These are phyloP conservation scores for Rhyacophila brunnea DNA, from an alignment of 1,140 invertebrate genomes.

Conservation along the genomic window DNA sequence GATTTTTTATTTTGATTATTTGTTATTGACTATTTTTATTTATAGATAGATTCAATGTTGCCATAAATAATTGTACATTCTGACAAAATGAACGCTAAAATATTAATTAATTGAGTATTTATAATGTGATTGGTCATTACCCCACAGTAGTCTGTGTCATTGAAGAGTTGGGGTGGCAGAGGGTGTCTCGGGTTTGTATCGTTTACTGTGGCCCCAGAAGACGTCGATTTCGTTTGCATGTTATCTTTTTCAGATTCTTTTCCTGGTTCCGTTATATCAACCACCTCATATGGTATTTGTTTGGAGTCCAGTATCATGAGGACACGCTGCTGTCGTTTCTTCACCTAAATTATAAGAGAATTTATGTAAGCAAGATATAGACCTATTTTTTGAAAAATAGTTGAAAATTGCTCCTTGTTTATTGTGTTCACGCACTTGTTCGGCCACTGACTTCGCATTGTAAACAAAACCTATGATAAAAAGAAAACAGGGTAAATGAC, in stretches of 20 bases:
- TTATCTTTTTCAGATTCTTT: slow-evolving; percentile 86
- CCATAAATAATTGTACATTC: no score
- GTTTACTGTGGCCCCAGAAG: slow-evolving; percentile 67
- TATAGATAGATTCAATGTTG: slow-evolving; percentile 38
- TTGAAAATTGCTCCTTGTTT: no score
- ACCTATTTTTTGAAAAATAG: background rate
- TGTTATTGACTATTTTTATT: background rate
- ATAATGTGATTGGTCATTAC: slow-evolving; percentile 55
- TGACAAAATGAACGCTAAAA: background rate
- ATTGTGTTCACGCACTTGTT: no score
- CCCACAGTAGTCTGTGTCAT: slow-evolving; percentile 89
- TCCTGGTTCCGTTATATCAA: slow-evolving; percentile 91
- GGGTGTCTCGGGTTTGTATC: slow-evolving; percentile 65
- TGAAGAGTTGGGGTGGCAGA: slow-evolving; percentile 92
- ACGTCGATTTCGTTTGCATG: slow-evolving; percentile 86
- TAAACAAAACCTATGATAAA: no score
- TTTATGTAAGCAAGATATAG: background rate
- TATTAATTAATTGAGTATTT: background rate
- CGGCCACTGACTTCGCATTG: no score
- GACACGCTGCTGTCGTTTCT: slow-evolving; percentile 89
- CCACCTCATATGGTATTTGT: slow-evolving; percentile 80
- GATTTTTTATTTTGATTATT: no score
- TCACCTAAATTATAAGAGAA: slow-evolving; percentile 66
- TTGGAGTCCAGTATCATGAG: slow-evolving; percentile 89
- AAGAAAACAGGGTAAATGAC: no score